A percentile compares a stretch with the other conserved stretches of the same genome.
Conservation (phyloP, 1,140 invertebrate genomes). For the Philopotamus ludificatus region DNA sequence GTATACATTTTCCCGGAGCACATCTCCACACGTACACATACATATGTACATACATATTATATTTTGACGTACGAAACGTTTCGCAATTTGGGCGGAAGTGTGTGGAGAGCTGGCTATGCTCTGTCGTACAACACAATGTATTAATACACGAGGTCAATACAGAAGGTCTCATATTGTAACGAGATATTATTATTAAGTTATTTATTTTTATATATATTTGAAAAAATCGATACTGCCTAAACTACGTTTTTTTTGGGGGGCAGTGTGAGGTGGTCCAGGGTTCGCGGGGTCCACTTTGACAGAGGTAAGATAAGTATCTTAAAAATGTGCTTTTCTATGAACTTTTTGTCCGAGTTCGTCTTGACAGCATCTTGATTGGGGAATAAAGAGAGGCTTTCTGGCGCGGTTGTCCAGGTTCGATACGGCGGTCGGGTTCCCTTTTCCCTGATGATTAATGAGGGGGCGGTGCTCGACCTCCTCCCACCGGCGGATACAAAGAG, state of each 20-base stretch:
- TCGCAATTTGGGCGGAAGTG: constrained; percentile 27
- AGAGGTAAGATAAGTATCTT: neutral
- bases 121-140: constrained; percentile 7
- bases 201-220: no score
- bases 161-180: no score
- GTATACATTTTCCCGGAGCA: neutral
- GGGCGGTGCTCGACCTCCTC: no score
- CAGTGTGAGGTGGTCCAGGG: no score
- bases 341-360: constrained; percentile 19
- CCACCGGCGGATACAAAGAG: constrained; percentile 22
- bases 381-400: constrained; percentile 26
- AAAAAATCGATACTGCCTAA: neutral
- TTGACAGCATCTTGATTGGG: constrained; percentile 27
- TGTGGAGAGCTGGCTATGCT: constrained; percentile 6
- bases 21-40: neutral
- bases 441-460: constrained; percentile 23
- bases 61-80: constrained; percentile 10
- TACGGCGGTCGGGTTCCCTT: neutral
- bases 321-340: neutral
- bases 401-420: constrained; percentile 20
- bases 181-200: no score
- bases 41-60: neutral
- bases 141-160: no score
- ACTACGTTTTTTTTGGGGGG: neutral
- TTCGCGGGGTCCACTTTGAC: no score